Base-by-base conservation (phyloP, 2,888 invertebrate genomes). In the Carabus problematicus region DNA sequence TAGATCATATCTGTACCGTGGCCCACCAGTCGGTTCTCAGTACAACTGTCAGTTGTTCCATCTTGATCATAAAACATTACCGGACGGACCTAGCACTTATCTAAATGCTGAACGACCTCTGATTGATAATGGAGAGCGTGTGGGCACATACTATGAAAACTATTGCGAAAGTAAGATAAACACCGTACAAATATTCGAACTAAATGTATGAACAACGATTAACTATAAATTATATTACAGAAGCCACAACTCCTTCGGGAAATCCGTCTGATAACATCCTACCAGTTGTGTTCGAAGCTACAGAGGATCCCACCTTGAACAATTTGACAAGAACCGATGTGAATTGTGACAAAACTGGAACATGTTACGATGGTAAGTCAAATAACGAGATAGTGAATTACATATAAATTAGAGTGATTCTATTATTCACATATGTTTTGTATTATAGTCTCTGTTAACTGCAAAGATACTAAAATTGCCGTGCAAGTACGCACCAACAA, bases 11-110 rank as follows among this genome's bases (percentile, higher is more conserved):
- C 79, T 95, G 78, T 89, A 90, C 85, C 79, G 87, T 59, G 89
- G 90, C 1, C 84, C 87, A 39, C 89, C 89, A 0, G 84, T 86
- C 71, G 89, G 89, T 6, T 86, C 90, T 1, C 90, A 92, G 72
- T 94, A 95, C 85, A 96, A 96, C 83, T 97, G 96, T 82, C 90
- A 95, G 72, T 85, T 96, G 42, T 96, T 94, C 85, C 96, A 97
- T 78, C 85, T 96, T 79, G 95, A 96, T 80, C 96, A 96, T 81
- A 92, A 92, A 84, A 94, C 94, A 0, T 84, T 96, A 63, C 95
- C 96, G 0, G 95, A 96, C 77, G 96, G 96, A 45, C 94, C 95
- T 0, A 94, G 94, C 54, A 94, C 95, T 4, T 97, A 94, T 79
- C 84, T 94, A 72, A 95, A 94, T 76, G 94, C 92, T 3, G 95